Conservation (phyloP, 1,140 invertebrate species). For the Chironomus striatipennis region DNA sequence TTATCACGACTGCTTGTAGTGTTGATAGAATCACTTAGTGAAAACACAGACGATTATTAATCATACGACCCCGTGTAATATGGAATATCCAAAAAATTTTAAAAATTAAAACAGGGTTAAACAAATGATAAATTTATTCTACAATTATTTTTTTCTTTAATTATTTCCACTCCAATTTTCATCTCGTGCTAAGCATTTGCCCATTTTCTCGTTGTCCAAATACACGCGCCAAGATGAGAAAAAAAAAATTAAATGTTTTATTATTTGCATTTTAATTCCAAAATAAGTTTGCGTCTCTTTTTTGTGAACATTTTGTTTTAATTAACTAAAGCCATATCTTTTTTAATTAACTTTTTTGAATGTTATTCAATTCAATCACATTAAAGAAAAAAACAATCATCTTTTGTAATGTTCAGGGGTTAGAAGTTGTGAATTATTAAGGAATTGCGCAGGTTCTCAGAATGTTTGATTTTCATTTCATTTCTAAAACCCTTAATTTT, state of each 20-base stretch:
- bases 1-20: neutral
- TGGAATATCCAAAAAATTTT: neutral
- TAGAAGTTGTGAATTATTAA: neutral
- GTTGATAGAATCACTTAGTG: neutral
- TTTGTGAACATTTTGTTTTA: conserved; percentile 10
- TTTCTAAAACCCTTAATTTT: no score
- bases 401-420: neutral
- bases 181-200: neutral
- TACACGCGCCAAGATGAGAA: neutral
- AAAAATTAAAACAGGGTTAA: neutral
- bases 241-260: neutral
- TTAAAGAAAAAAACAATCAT: neutral
- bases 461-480: neutral
- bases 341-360: neutral
- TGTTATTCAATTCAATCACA: neutral
- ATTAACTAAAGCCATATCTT: neutral
- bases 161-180: conserved; percentile 8
- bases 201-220: neutral
- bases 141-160: neutral
- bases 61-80: neutral
- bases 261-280: no score
- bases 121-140: neutral
- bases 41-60: neutral
- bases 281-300: neutral
- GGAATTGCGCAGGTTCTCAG: neutral